These are phyloP conservation scores for Drosophila aff. DNA, from an alignment of 1,140 invertebrate species.

Conservation along the genomic window DNA sequence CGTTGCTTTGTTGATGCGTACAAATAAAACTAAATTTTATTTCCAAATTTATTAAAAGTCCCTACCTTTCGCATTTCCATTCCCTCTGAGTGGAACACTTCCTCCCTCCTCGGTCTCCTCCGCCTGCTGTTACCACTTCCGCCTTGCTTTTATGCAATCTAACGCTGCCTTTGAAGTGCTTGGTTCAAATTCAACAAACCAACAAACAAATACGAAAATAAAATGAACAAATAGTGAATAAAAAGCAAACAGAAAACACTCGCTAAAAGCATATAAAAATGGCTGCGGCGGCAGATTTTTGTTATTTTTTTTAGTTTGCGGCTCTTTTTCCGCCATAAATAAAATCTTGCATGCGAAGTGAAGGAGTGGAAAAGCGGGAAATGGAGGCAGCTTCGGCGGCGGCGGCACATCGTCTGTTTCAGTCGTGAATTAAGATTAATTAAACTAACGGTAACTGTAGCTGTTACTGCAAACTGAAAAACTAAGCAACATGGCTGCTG, in stretches of 20 bases:
- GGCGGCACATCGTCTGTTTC: slow-evolving; percentile 64
- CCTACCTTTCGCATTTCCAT: slow-evolving; percentile 23
- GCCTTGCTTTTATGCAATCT: slow-evolving; percentile 61
- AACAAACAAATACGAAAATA: slow-evolving; percentile 33
- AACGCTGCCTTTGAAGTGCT: slow-evolving; percentile 66
- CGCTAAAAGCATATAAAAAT: slow-evolving; percentile 69
- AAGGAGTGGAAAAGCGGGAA: slow-evolving; percentile 27
- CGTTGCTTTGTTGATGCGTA: slow-evolving; percentile 56
- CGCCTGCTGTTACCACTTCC: slow-evolving; percentile 53
- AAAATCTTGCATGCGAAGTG: slow-evolving; percentile 79
- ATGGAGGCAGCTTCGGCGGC: slow-evolving; percentile 8
- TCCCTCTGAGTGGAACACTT: slow-evolving; percentile 10
- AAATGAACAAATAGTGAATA: slow-evolving; percentile 46
- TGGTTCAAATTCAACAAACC: slow-evolving; percentile 24
- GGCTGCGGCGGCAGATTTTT: slow-evolving; percentile 26
- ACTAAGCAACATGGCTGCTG: slow-evolving; percentile 59
- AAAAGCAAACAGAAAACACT: slow-evolving; percentile 33
- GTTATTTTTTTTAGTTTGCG: slow-evolving; percentile 14
- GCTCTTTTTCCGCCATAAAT: slow-evolving; percentile 64
- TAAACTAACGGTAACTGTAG: slow-evolving; percentile 75
- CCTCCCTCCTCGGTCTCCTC: neutral
- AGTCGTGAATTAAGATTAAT: slow-evolving; percentile 82
- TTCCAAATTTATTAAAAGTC: slow-evolving; percentile 68
- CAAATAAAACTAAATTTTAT: slow-evolving; percentile 60
- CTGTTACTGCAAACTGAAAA: slow-evolving; percentile 73